phyloP scores from a whole-genome alignment of 2,888 invertebrate genomes.

The Campoletis raptor region DNA sequence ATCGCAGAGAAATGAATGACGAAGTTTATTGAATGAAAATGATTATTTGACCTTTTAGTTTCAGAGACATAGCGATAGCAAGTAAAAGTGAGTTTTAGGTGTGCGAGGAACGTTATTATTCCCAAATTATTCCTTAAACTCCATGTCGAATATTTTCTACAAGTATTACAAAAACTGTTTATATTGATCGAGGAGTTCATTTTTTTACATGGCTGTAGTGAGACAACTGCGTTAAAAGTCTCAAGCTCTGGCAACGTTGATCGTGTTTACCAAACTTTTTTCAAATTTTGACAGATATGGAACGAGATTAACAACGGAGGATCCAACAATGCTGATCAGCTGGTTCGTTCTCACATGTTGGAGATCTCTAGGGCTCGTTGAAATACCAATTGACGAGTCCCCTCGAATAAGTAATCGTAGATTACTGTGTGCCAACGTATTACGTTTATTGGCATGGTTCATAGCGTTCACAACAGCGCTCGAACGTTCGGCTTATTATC shows the following conservation, averaged over 20 bases:
- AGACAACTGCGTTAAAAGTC: not conserved
- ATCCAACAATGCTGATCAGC: slow-evolving; percentile 77
- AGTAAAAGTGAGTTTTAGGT: not conserved
- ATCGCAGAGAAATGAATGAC: too few relatives aligned
- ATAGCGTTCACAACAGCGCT: slow-evolving; percentile 76
- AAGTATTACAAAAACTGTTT: not conserved
- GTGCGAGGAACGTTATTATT: not conserved
- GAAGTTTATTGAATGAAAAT: too few relatives aligned
- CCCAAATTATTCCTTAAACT: not conserved
- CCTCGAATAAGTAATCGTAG: slow-evolving; percentile 65
- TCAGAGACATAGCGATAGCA: too few relatives aligned
- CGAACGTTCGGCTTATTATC: slow-evolving; percentile 77
- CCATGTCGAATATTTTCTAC: too few relatives aligned
- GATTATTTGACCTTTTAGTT: too few relatives aligned
- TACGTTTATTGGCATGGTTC: slow-evolving; percentile 78
- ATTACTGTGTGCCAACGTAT: slow-evolving; percentile 49
- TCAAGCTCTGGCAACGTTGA: not conserved
- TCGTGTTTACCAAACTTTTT: slow-evolving; percentile 10
- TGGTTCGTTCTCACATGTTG: slow-evolving; percentile 80
- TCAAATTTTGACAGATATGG: slow-evolving; percentile 74
- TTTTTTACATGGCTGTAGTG: not conserved
- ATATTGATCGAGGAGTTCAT: not conserved
- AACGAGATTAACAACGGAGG: slow-evolving; percentile 79
- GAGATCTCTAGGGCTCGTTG: slow-evolving; percentile 77
- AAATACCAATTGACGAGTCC: slow-evolving; percentile 72